phyloP scores from a whole-genome alignment of 2,797 vertebrate species.

The Zalophus californianus region DNA sequence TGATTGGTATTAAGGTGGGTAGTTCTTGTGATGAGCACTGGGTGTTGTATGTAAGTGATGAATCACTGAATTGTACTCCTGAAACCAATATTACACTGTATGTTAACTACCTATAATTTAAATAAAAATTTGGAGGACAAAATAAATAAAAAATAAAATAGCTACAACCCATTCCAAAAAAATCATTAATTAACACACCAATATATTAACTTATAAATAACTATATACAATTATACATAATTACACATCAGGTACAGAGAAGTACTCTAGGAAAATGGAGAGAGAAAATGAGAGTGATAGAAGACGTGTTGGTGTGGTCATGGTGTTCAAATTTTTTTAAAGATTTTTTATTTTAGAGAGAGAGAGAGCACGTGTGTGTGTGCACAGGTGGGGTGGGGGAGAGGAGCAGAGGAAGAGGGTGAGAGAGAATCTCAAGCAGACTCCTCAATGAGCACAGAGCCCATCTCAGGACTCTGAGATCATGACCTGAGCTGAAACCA shows the following conservation, averaged over 20 bases:
- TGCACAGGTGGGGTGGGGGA: background rate
- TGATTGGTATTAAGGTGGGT: background rate
- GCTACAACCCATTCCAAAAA: background rate
- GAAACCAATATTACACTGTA: background rate
- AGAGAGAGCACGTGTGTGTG: background rate
- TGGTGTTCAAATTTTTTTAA: background rate
- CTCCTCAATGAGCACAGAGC: background rate
- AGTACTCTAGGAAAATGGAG: background rate
- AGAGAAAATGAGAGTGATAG: background rate
- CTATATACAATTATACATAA: background rate
- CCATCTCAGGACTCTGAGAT: background rate
- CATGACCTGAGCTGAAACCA: background rate
- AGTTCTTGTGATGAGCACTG: background rate
- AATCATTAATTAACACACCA: background rate
- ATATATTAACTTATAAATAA: background rate
- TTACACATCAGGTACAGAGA: background rate
- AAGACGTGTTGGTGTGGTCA: accelerated
- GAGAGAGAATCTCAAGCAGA: background rate
- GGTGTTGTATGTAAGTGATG: background rate
- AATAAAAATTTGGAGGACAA: background rate
- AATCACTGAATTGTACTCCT: background rate
- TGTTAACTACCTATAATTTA: background rate
- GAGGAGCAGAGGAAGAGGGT: background rate
- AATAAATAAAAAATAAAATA: background rate
- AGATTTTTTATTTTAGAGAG: background rate